Percentiles rank a stretch among this genome's conserved stretches.
Evolutionary conservation across 2,797 vertebrate genomes (phyloP).

Genomic region (Clarias fuscus): DNA sequence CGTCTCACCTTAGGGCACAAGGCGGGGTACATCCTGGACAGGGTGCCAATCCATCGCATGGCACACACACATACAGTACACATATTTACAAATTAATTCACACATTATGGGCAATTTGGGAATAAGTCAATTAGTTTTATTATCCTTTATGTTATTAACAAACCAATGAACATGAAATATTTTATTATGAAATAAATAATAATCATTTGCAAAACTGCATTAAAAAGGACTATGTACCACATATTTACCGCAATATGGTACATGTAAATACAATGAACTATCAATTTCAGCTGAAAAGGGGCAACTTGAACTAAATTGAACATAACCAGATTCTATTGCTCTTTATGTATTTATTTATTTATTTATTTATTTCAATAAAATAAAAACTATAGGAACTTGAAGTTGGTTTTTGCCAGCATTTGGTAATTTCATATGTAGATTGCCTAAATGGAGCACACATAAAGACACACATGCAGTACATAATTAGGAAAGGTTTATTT

Average conservation of each 20-base stretch:
- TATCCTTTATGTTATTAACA: background rate
- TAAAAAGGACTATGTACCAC: background rate
- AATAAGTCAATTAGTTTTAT: background rate
- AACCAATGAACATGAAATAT: background rate
- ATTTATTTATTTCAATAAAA: too few species aligned
- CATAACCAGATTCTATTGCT: background rate
- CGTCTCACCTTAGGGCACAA: too few species aligned
- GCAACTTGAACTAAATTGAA: background rate
- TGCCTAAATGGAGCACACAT: background rate
- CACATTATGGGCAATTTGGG: too few species aligned
- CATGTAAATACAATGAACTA: background rate
- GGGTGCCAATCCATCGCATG: too few species aligned
- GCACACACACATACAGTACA: too few species aligned
- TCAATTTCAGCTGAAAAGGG: background rate
- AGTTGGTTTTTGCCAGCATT: background rate
- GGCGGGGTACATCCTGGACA: too few species aligned
- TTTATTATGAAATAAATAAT: background rate
- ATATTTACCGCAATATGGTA: background rate
- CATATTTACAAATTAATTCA: too few species aligned
- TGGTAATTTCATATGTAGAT: background rate
- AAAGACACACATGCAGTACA: background rate
- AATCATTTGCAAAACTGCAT: background rate
- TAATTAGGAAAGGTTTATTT: background rate
- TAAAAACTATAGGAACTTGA: too few species aligned
- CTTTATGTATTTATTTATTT: too few species aligned